A percentile compares a stretch with the other conserved stretches of the same genome.
Evolutionary conservation across 2,797 vertebrate genomes (phyloP).

Genomic region (Galagoides demidoff): DNA sequence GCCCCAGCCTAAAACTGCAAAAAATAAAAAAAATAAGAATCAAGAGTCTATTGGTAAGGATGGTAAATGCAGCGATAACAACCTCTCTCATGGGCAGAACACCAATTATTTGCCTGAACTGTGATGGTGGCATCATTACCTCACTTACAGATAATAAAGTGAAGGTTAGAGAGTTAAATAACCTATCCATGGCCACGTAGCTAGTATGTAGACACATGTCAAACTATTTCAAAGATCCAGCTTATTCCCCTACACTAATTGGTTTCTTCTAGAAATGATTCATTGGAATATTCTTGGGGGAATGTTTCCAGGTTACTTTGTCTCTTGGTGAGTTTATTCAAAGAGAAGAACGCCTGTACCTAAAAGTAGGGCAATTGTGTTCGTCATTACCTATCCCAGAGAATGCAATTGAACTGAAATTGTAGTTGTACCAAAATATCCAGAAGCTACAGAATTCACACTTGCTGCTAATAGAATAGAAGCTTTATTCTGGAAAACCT

Average conservation of each 20-base stretch:
- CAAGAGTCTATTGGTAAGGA: background rate
- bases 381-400: background rate
- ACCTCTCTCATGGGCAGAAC: background rate
- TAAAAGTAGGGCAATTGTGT: background rate
- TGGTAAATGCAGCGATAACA: background rate
- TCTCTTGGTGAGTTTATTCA: background rate
- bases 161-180: background rate
- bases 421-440: background rate
- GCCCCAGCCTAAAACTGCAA: no score
- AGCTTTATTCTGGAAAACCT: conserved; percentile 28
- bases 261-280: background rate
- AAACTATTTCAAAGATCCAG: background rate
- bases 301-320: background rate
- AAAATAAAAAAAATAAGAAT: no score
- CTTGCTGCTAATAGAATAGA: background rate
- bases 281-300: background rate
- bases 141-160: background rate
- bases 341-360: background rate
- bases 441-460: background rate
- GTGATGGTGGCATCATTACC: background rate
- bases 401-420: background rate
- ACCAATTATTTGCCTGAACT: background rate
- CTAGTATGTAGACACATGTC: no score
- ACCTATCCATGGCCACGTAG: background rate
- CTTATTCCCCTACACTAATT: background rate